Base-by-base conservation (phyloP, 2,113 vertebrate species). In the Pluvialis apricaria region DNA sequence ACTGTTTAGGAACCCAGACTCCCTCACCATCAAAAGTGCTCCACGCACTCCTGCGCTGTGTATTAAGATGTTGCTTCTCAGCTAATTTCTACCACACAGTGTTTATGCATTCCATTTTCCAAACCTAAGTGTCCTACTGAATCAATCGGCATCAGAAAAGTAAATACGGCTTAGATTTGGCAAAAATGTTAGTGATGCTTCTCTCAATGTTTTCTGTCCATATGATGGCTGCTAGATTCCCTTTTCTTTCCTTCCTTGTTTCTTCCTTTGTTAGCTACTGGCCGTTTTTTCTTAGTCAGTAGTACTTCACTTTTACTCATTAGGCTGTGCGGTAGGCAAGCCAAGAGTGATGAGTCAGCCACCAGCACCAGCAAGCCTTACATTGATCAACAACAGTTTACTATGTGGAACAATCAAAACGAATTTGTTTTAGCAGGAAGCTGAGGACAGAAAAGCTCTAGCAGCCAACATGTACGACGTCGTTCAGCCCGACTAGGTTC, bases 391-490 rank as follows among this genome's bases (percentile, higher is more conserved):
- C 62, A 62, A 13, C 36, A 66, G 40, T 88, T 92, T 58, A 31
- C 54, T 51, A 3, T 54, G 38, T 70, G 40, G 45, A 81, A 83
- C 38, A 82, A 66, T 88, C 29, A 83, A 86, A 86, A 42, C 2
- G 3, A 25, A 68, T 90, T 82, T 88, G 44, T 58, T 90, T 66
- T 51, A 77, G 47, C 82, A 88, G 80, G 77, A 84, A 94, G 40
- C 60, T 44, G 85, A 92, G 45, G 34, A 54, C 82, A 60, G 51
- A 68, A 58, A 44, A 86, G 55, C 60, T 88, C 64, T 75, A 32
- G 58, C 5, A 3, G 57, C n/a, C 65, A 89, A 12, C 57, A 19
- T 28, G n/a, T 64, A 38, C 0, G 0, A 31, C 1, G 2, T 22
- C 3, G 6, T 75, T 78, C 80, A 65, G 32, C 72, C 80, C 4